phyloP scores from a whole-genome alignment of 2,797 vertebrate species.

The Arnoldichthys spilopterus region DNA sequence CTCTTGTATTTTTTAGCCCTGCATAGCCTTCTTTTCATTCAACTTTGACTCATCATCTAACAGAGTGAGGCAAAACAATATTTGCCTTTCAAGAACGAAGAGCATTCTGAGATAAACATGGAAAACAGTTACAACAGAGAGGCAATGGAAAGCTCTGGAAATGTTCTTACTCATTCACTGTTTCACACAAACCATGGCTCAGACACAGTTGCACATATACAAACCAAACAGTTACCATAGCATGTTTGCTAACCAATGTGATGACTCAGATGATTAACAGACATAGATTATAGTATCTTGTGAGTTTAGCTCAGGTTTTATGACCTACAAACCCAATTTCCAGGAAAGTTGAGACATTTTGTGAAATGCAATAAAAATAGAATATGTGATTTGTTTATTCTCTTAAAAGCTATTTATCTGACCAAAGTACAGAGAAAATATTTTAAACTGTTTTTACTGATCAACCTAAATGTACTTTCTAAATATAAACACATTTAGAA shows the following conservation, averaged over 20 bases:
- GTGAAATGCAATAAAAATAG: no score
- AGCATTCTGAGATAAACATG: constrained; percentile 44
- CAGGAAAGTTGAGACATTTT: no score
- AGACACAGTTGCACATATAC: constrained; percentile 13
- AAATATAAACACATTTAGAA: no score
- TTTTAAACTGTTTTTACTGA: no score
- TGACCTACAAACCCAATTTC: neutral
- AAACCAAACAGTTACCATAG: constrained; percentile 24
- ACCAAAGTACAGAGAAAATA: no score
- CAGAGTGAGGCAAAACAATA: constrained; percentile 75
- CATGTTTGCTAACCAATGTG: constrained; percentile 3
- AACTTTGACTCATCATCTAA: constrained; percentile 74
- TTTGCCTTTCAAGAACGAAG: constrained; percentile 66
- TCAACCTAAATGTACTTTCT: no score
- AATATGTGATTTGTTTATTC: no score
- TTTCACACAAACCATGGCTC: constrained; percentile 35
- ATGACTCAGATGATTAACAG: neutral
- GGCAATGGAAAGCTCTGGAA: constrained; percentile 38
- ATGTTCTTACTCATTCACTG: constrained; percentile 46
- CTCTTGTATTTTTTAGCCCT: constrained; percentile 45
- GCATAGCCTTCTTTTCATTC: constrained; percentile 61
- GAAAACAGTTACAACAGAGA: constrained; percentile 31
- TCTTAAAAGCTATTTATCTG: no score
- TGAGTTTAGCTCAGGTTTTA: neutral
- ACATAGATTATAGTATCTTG: neutral